A percentile compares a stretch with the other conserved stretches of the same genome.
Conservation (phyloP, 2,888 invertebrate species). For the Linnaemya vulpina region DNA sequence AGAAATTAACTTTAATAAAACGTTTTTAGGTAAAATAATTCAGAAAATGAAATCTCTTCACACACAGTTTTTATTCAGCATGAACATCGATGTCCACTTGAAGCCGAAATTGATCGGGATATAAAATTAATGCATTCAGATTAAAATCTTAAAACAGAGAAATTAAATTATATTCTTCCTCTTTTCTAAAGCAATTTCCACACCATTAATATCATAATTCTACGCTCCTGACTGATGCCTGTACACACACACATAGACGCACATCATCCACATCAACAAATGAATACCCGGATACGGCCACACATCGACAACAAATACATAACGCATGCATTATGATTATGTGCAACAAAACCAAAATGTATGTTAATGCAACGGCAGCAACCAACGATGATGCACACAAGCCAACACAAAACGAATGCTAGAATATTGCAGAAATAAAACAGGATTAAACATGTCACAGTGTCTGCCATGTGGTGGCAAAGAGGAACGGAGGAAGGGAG, state of each 20-base stretch:
- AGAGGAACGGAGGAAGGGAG: background rate
- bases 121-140: too few species aligned
- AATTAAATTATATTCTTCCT: too few species aligned
- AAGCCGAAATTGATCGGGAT: too few species aligned
- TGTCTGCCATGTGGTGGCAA: background rate
- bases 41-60: too few species aligned
- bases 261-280: background rate
- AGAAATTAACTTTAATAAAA: too few species aligned
- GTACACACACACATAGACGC: too few species aligned
- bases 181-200: too few species aligned
- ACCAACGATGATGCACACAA: slow-evolving; percentile 16
- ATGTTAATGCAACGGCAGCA: slow-evolving; percentile 57
- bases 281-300: background rate
- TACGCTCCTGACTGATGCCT: slow-evolving; percentile 8
- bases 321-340: slow-evolving; percentile 79
- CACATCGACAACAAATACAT: slow-evolving; percentile 61
- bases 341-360: slow-evolving; percentile 73
- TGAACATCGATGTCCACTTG: too few species aligned
- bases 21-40: too few species aligned
- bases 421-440: slow-evolving; percentile 59
- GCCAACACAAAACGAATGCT: slow-evolving; percentile 31
- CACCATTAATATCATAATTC: too few species aligned
- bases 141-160: too few species aligned
- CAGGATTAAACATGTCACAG: slow-evolving; percentile 54
- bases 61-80: too few species aligned